Base-by-base conservation (phyloP, 2,113 vertebrate genomes). In the Campylorhamphus procurvoides region DNA sequence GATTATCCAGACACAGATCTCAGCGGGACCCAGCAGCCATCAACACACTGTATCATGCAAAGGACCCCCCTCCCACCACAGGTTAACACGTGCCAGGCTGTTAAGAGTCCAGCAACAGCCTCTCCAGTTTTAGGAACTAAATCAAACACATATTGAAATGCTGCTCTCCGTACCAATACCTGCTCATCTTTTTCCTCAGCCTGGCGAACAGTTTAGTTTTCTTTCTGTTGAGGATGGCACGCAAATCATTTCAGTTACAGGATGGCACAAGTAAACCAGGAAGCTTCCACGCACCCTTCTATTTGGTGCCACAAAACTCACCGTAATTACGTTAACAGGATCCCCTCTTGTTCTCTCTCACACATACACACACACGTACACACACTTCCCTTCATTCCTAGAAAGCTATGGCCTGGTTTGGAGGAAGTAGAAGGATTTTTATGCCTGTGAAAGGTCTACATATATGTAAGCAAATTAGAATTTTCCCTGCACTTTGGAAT, bases 151-250 rank as follows among this genome's bases (percentile, higher is more conserved):
- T 60, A 68, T 71, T 2, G 66, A 77, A 79, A 96, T 64, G 91
- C 97, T 93, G 96, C 94, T 96, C 93, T 85, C 75, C 52, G 13
- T 84, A 96, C 94, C 55, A 40, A 95, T 98, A 98, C 98, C 98
- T 98, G 98, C 95, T 98, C 96, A 98, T 98, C 98, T 98, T 98
- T 97, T 98, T 98, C 97, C 97, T 97, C 97, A 98, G 98, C 90
- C 98, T 97, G 85, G 98, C 98, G 97, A 98, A 98, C 92, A 98
- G 97, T 97, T 98, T 98, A 97, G 96, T 97, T 98, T 98, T 98
- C 98, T 98, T 98, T 98, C 98, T 98, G 98, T 97, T 96, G 98
- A 97, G 93, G 97, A 97, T 9, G 84, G 97, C 88, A 96, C 18
- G 80, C 47, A 90, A 96, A 97, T 96, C 92, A 90, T 94, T 86